Evolutionary conservation across 2,113 vertebrate species (phyloP).

Genomic region (Potamarius usumacintae): DNA sequence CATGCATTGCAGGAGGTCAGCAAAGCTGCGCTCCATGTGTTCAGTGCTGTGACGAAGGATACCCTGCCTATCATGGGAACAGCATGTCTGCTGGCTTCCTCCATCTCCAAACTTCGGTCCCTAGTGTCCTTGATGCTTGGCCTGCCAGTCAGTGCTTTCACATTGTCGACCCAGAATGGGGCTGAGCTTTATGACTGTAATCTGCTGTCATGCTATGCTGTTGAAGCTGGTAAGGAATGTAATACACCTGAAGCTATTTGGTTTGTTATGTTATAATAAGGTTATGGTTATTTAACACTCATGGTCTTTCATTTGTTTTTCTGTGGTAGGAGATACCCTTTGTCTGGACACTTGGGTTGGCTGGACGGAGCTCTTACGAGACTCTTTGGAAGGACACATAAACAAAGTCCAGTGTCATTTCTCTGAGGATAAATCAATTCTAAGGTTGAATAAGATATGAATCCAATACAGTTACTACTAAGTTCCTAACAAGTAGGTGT

Average conservation of each 20-base stretch:
- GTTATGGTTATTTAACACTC: background rate
- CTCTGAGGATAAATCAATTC: constrained; percentile 65
- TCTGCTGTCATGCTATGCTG: constrained; percentile 66
- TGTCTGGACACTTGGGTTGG: constrained; percentile 75
- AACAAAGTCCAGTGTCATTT: constrained; percentile 67
- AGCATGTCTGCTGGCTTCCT: constrained; percentile 59
- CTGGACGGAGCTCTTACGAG: constrained; percentile 72
- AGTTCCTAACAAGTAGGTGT: background rate
- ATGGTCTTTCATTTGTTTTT: background rate
- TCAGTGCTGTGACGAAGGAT: constrained; percentile 71
- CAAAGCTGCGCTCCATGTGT: constrained; percentile 69
- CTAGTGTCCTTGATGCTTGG: constrained; percentile 67
- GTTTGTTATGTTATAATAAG: background rate
- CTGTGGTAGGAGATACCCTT: constrained; percentile 65
- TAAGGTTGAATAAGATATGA: constrained; percentile 59
- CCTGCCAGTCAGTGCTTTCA: constrained; percentile 73
- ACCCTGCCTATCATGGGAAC: constrained; percentile 66
- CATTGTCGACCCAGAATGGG: constrained; percentile 65
- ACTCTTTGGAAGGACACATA: constrained; percentile 67
- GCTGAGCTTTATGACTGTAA: constrained; percentile 77
- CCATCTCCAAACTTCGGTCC: constrained; percentile 69
- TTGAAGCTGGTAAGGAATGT: constrained; percentile 63
- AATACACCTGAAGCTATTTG: background rate
- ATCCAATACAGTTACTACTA: background rate
- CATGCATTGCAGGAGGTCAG: constrained; percentile 66